phyloP scores from a whole-genome alignment of 2,797 vertebrate genomes.

The Gallinago stenura region DNA sequence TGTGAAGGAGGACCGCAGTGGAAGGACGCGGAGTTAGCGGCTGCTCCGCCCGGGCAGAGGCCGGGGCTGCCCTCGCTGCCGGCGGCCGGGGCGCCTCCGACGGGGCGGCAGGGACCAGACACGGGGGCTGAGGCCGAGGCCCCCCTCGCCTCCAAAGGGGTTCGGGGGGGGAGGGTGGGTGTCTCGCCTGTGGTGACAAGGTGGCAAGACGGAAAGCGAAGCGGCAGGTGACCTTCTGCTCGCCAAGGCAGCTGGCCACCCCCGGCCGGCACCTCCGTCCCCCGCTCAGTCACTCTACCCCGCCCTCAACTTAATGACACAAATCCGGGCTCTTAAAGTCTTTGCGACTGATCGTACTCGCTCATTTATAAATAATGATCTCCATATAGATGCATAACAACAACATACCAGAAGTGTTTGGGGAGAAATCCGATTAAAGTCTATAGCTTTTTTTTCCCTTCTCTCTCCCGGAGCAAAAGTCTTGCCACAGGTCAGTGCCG shows the following conservation, averaged over 20 bases:
- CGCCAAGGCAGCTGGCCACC: neutral
- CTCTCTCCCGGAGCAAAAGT: slow-evolving; percentile 35
- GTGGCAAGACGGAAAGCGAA: neutral
- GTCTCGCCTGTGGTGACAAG: rapidly evolving
- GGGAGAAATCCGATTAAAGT: slow-evolving; percentile 65
- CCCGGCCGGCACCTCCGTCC: neutral
- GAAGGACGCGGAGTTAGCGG: neutral
- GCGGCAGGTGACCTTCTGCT: neutral
- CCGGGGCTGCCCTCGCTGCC: neutral
- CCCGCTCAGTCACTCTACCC: neutral
- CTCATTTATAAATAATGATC: slow-evolving; percentile 70
- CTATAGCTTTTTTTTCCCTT: neutral
- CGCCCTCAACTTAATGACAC: slow-evolving; percentile 44
- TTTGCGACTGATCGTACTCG: slow-evolving; percentile 48
- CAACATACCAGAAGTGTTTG: slow-evolving; percentile 62
- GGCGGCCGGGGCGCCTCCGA: neutral
- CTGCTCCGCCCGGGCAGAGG: neutral
- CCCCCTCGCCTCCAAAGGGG: neutral
- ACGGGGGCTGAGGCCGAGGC: neutral
- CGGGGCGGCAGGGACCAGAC: neutral
- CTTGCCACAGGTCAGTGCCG: slow-evolving; percentile 22
- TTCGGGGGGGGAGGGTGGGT: neutral
- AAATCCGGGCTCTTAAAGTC: slow-evolving; percentile 69
- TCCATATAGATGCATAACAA: slow-evolving; percentile 62
- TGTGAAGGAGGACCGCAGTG: neutral